Conservation (phyloP, 2,113 vertebrate genomes). For the Xyrauchen texanus region DNA sequence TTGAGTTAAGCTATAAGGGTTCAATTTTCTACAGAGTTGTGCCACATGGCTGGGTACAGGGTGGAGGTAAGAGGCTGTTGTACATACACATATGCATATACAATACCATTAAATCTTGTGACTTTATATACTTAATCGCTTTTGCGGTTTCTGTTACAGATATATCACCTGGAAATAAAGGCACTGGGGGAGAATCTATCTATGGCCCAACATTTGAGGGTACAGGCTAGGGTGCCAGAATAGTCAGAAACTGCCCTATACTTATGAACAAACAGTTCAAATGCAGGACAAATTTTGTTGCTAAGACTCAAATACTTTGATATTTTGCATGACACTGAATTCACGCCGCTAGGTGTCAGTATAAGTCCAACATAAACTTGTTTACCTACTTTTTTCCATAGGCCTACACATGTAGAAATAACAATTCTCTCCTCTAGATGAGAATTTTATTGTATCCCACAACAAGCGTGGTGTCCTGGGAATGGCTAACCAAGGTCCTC, state of each 20-base stretch:
- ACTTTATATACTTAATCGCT: background rate
- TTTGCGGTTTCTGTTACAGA: constrained; percentile 70
- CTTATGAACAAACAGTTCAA: too few species aligned
- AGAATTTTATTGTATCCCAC: constrained; percentile 83
- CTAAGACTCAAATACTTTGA: too few species aligned
- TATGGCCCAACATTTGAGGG: constrained; percentile 85
- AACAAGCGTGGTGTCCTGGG: constrained; percentile 79
- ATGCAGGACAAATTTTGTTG: too few species aligned
- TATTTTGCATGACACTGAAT: too few species aligned
- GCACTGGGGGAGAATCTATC: constrained; percentile 81
- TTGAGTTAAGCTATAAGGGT: constrained; percentile 78
- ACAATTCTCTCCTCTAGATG: constrained; percentile 71
- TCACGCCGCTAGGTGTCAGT: too few species aligned
- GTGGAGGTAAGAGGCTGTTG: constrained; percentile 79
- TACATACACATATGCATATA: background rate
- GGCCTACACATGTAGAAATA: background rate
- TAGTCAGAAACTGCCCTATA: too few species aligned
- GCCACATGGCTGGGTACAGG: constrained; percentile 86
- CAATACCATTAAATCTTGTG: background rate
- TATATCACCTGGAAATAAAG: constrained; percentile 75
- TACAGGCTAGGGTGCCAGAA: constrained; percentile 46
- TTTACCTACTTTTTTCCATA: too few species aligned
- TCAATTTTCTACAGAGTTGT: constrained; percentile 86
- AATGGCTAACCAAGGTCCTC: constrained; percentile 87
- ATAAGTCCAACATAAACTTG: background rate